Conservation (phyloP, 2,888 invertebrate genomes). For the Drosophila pseudotalamancana region DNA sequence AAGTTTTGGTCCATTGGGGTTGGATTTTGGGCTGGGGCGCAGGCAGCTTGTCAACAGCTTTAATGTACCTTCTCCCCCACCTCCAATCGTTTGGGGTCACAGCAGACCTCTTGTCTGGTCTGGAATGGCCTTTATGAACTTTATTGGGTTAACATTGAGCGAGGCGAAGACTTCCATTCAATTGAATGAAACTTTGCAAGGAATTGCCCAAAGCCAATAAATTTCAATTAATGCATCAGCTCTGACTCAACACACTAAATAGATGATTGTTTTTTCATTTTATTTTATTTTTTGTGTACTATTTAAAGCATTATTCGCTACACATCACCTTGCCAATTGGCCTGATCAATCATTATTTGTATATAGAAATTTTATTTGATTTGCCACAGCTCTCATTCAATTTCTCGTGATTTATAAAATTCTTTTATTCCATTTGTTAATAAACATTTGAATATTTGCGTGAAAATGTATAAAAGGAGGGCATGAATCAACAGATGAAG, state of each 20-base stretch:
- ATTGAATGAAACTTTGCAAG: conserved; percentile 45
- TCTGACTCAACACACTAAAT: conserved; percentile 19
- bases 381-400: conserved; percentile 3
- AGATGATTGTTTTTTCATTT: too few species aligned
- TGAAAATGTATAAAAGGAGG: not conserved
- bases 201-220: conserved; percentile 33
- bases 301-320: conserved; percentile 14
- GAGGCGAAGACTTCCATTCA: conserved; percentile 22
- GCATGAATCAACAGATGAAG: not conserved
- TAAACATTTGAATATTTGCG: not conserved
- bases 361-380: conserved; percentile 23
- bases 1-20: conserved; percentile 37
- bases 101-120: conserved; percentile 1
- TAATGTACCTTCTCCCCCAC: not conserved
- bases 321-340: conserved; percentile 27
- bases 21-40: conserved; percentile 15
- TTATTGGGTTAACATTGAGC: conserved; percentile 5
- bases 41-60: conserved; percentile 52
- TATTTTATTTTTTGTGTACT: not conserved
- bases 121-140: conserved; percentile 21
- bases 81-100: not conserved
- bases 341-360: conserved; percentile 27
- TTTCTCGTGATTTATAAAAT: conserved; percentile 9
- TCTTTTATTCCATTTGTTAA: conserved; percentile 4
- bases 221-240: conserved; percentile 47